Evolutionary conservation across 2,113 vertebrate species (phyloP), one percentile per base, ranked within the genome.

Genomic region (Gopherus flavomarginatus): DNA sequence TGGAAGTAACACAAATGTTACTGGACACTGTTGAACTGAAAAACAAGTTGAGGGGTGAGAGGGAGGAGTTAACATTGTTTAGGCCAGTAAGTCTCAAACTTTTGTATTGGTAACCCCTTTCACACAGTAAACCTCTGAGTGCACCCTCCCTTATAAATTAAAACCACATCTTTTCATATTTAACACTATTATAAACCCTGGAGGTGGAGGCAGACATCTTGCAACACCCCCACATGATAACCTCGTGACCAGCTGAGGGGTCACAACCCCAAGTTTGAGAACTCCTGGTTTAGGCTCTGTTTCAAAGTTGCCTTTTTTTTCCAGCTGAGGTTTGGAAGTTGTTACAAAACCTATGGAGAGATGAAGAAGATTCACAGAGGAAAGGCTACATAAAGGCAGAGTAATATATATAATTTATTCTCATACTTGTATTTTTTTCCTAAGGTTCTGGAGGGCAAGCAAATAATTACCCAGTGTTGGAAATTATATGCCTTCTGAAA

Each of bases 381-480:
- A 29, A 12, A 93, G 88, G 54, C 49, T 97, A 96, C 2, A 1
- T 87, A 81, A 42, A 88, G 83, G 85, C 56, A 94, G 94, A 96
- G 84, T 83, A 62, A 52, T 97, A 89, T 93, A 93, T 96, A 96
- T 96, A 93, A 95, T 94, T 96, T 97, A 93, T 97, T 97, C 96
- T 96, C 95, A 95, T 97, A 93, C 84, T 94, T 95, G 83, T 95
- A 93, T 27, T 96, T 96, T 97, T 94, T 95, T 94, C 42, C 90
- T 95, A 85, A n/a, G 52, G 54, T 95, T 97, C 86, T 90, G 86
- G 88, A 98, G 96, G 91, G 50, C 75, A 88, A 97, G 81, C 95
- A 90, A 97, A 96, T 91, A 95, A 96, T 96, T 95, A 91, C 16
- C 54, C 80, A 95, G 8, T 93, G 81, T 54, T 95, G 78, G 26